Evolutionary conservation across 2,888 invertebrate species (phyloP), one percentile per base, ranked within the genome.

Genomic region (Deroplatys truncata): DNA sequence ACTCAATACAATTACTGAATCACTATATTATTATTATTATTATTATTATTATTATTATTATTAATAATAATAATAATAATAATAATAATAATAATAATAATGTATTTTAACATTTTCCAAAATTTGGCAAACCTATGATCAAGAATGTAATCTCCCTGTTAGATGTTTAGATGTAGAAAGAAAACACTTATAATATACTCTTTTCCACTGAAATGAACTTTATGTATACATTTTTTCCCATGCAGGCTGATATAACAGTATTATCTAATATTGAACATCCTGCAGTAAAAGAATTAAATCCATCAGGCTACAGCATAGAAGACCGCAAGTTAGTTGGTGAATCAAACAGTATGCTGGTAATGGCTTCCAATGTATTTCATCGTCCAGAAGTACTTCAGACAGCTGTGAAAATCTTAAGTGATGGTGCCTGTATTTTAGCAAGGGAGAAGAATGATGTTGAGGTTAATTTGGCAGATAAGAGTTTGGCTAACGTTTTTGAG

Each of bases 211-310:
- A 1, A 13, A 43, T 43, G 1, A 43, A 1, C 1, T 43, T 43
- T 13, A 10, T 35, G 8, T 43, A 43, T 43, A 0, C 10, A 43
- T 43, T 43, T 31, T 84, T 25, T 84, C 28, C n/a, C 20, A 31
- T 97, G 7, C 96, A 96, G 91, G 95, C 96, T 0, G 96, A 97
- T 86, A 93, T 96, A 0, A 93, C 94, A 88, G 93, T 97, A 0
- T 92, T 96, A 2, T 91, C 92, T 7, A 90, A 92, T 3, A 87
- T 92, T 5, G 91, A 92, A 20, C 90, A 91, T 83, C 90, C 93
- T 94, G 31, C 94, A 1, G 92, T 94, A 4, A 91, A 94, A 20
- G 93, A 94, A 85, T 92, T 95, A 91, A 94, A 95, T 0, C 91
- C 93, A 9, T n/a, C 82, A 25, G 87, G 87, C n/a, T 82, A 35